phyloP scores from a whole-genome alignment of 2,113 vertebrate species.

The Rana temporaria region DNA sequence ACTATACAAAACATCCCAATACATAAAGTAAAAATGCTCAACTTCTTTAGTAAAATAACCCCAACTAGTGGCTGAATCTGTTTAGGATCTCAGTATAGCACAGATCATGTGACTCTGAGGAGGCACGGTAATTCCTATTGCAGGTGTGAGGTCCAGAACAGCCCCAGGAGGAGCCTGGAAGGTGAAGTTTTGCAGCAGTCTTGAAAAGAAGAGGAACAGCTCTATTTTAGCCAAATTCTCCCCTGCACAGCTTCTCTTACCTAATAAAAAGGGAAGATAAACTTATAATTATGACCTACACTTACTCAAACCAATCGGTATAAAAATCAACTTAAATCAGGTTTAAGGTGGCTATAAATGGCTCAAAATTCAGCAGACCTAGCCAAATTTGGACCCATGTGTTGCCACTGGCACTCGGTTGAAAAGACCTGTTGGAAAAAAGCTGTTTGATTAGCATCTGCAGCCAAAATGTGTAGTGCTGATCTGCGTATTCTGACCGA shows the following conservation, averaged over 20 bases:
- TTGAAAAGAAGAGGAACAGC: slow-evolving; percentile 48
- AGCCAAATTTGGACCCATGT: too few relatives aligned
- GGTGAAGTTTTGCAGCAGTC: slow-evolving; percentile 61
- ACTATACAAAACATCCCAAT: not conserved
- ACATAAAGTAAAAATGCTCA: not conserved
- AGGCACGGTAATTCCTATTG: not conserved
- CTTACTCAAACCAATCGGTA: too few relatives aligned
- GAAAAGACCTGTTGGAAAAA: too few relatives aligned
- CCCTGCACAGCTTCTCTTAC: not conserved
- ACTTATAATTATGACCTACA: too few relatives aligned
- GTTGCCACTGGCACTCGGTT: too few relatives aligned
- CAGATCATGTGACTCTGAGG: not conserved
- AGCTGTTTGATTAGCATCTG: too few relatives aligned
- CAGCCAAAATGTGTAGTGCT: too few relatives aligned
- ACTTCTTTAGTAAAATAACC: not conserved
- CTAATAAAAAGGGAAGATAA: not conserved
- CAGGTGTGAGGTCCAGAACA: slow-evolving; percentile 21
- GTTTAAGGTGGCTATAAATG: too few relatives aligned
- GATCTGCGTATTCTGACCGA: too few relatives aligned
- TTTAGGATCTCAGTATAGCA: not conserved
- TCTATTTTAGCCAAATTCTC: slow-evolving; percentile 34
- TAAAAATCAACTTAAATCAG: too few relatives aligned
- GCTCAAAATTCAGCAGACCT: too few relatives aligned
- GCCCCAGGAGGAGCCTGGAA: slow-evolving; percentile 11
- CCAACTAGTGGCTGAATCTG: not conserved